These are phyloP conservation scores for Macropus fuliginosus DNA, from an alignment of 2,797 vertebrate genomes.

Conservation along the genomic window DNA sequence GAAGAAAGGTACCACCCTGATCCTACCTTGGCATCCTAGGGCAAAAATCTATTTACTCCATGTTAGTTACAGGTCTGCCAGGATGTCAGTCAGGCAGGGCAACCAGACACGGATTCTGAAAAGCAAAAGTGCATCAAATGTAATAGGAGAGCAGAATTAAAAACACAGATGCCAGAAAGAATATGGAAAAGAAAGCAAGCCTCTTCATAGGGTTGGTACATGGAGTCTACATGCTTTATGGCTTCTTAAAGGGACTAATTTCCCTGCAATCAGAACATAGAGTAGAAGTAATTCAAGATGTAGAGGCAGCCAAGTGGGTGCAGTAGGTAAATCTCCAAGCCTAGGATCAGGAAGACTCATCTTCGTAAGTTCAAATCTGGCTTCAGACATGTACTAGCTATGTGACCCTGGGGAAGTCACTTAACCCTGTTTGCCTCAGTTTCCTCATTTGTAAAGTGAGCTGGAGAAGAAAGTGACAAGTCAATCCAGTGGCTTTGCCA, in stretches of 20 bases:
- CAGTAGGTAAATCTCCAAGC: background rate
- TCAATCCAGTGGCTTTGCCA: background rate
- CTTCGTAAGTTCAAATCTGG: too few relatives aligned
- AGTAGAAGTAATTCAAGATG: background rate
- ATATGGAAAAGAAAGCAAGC: background rate
- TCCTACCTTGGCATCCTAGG: too few relatives aligned
- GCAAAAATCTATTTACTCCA: too few relatives aligned
- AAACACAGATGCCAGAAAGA: too few relatives aligned
- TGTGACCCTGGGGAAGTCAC: background rate
- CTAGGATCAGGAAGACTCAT: background rate
- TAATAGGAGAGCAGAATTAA: too few relatives aligned
- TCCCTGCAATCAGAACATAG: background rate
- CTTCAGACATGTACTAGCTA: background rate
- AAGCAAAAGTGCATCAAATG: too few relatives aligned
- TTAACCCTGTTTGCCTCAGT: conserved; percentile 1
- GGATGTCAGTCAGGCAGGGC: too few relatives aligned
- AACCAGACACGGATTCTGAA: too few relatives aligned
- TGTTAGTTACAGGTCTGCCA: too few relatives aligned
- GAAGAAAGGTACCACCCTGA: too few relatives aligned
- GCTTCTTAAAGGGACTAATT: background rate
- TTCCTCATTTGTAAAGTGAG: conserved; percentile 18
- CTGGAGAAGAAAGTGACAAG: conserved; percentile 32
- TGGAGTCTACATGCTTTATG: background rate
- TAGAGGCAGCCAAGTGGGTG: background rate
- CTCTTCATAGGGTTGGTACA: background rate